phyloP scores from a whole-genome alignment of 2,113 vertebrate genomes.

The Eubucco bourcierii region DNA sequence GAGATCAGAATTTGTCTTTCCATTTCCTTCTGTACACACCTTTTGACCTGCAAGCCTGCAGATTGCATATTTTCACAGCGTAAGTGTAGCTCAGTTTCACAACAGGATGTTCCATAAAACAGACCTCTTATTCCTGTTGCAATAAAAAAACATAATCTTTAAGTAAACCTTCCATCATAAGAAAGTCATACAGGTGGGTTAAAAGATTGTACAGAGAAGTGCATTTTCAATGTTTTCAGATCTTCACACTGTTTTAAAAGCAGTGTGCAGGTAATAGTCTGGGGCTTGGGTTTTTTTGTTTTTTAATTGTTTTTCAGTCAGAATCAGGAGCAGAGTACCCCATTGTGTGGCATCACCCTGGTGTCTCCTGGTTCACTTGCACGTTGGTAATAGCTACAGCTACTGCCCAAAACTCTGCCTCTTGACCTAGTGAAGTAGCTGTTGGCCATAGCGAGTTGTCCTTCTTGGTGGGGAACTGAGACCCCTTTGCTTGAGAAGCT shows the following conservation, averaged over 20 bases:
- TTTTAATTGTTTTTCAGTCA: not conserved
- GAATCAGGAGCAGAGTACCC: not conserved
- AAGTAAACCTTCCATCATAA: not conserved
- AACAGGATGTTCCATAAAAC: not conserved
- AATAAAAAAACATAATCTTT: not conserved
- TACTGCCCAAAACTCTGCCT: not conserved
- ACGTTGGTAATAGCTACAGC: not conserved
- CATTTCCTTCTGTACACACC: not conserved
- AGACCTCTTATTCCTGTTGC: not conserved
- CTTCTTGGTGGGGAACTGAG: not conserved
- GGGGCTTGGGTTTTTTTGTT: too few species aligned
- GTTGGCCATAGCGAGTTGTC: not conserved
- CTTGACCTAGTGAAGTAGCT: not conserved
- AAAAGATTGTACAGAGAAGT: not conserved
- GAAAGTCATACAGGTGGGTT: fast-evolving
- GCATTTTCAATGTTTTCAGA: not conserved
- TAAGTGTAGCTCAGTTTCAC: not conserved
- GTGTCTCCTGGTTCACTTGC: not conserved
- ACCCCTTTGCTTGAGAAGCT: not conserved
- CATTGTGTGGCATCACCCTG: not conserved
- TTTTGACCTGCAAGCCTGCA: not conserved
- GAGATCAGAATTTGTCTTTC: not conserved
- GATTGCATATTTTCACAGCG: not conserved
- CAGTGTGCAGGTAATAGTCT: not conserved
- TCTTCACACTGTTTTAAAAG: not conserved